These are phyloP conservation scores for Orchesellides sinensis DNA, from an alignment of 2,888 invertebrate species.

Conservation along the genomic window DNA sequence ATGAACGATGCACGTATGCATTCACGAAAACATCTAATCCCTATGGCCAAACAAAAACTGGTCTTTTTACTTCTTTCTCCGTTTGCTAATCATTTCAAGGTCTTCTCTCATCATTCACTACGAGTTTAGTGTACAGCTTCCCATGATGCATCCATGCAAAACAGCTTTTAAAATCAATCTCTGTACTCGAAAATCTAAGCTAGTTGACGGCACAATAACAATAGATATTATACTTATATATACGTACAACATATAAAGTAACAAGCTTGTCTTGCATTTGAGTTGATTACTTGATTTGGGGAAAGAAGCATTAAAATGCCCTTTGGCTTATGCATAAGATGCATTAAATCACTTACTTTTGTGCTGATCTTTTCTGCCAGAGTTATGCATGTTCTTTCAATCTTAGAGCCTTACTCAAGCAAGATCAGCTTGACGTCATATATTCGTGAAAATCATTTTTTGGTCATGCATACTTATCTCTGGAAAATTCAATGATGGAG, in stretches of 20 bases:
- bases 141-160: no score
- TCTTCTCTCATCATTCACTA: constrained; percentile 36
- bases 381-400: neutral
- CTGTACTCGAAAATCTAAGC: no score
- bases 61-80: constrained; percentile 9
- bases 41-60: constrained; percentile 44
- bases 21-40: no score
- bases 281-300: constrained; percentile 15
- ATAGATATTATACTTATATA: no score
- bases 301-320: constrained; percentile 20
- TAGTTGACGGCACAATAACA: no score
- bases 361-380: neutral
- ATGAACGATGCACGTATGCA: no score
- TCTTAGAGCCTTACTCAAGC: neutral
- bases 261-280: constrained; percentile 19
- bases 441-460: neutral
- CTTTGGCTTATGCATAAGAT: constrained; percentile 24
- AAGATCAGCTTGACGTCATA: neutral
- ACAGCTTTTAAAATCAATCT: no score
- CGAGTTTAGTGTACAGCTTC: no score
- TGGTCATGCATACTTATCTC: neutral
- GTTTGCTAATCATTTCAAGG: constrained; percentile 39
- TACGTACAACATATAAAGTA: no score
- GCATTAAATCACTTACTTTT: constrained; percentile 36
- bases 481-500: no score